phyloP scores from a whole-genome alignment of 2,797 vertebrate genomes.

The Oreochromis grahami region DNA sequence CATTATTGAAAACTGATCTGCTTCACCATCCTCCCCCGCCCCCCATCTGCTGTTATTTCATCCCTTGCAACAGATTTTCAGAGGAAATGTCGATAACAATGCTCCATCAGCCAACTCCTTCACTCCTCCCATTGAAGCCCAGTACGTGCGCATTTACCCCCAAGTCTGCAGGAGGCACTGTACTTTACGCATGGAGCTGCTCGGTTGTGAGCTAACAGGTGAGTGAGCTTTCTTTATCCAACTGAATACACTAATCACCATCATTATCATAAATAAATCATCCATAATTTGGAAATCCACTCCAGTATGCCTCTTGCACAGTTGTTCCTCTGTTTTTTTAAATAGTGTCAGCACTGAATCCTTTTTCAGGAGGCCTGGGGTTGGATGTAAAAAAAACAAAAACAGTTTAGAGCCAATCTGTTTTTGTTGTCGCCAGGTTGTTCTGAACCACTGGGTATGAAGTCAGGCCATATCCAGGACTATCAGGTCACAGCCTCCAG shows the following conservation, averaged over 20 bases:
- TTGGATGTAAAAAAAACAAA: background rate
- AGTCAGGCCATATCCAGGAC: slow-evolving; percentile 96
- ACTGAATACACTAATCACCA: background rate
- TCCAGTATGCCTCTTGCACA: background rate
- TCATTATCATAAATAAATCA: background rate
- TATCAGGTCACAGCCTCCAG: slow-evolving; percentile 95
- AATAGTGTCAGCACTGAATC: background rate
- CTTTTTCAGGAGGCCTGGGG: background rate
- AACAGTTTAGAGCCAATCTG: background rate
- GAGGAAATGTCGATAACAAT: slow-evolving; percentile 95
- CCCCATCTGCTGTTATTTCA: slow-evolving; percentile 38
- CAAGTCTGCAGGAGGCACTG: slow-evolving; percentile 98
- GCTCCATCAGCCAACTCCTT: slow-evolving; percentile 96
- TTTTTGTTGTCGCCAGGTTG: slow-evolving; percentile 78
- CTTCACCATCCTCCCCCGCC: background rate
- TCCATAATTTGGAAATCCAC: background rate
- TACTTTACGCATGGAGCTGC: slow-evolving; percentile 94
- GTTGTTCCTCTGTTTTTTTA: background rate
- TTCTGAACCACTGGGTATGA: slow-evolving; percentile 97
- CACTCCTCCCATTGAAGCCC: slow-evolving; percentile 94
- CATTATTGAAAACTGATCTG: slow-evolving; percentile 38
- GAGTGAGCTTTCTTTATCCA: slow-evolving; percentile 13
- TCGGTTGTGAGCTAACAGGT: slow-evolving; percentile 96
- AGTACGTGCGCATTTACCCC: slow-evolving; percentile 93
- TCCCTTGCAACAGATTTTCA: slow-evolving; percentile 84